phyloP scores from a whole-genome alignment of 2,797 vertebrate genomes.

The Galago senegalensis region DNA sequence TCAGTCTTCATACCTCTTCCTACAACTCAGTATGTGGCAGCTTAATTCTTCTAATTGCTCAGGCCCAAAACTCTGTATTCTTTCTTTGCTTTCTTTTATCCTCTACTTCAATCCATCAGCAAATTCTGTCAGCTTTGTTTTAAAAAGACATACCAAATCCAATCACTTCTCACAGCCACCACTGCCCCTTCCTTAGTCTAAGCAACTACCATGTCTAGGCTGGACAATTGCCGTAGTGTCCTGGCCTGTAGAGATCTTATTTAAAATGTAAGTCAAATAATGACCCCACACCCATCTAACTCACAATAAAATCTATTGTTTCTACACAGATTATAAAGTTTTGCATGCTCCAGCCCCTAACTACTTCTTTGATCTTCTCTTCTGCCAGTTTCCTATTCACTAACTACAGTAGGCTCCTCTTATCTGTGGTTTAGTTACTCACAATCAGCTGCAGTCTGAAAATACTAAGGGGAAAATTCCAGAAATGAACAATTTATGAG shows the following conservation, averaged over 20 bases:
- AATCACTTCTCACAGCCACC: neutral
- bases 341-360: neutral
- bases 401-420: neutral
- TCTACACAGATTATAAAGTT: neutral
- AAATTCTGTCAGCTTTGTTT: neutral
- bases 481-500: neutral
- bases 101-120: neutral
- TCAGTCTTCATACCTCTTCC: neutral
- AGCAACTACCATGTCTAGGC: neutral
- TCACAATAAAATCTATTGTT: slow-evolving; percentile 38
- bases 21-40: neutral
- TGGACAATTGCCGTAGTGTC: neutral
- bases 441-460: neutral
- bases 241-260: neutral
- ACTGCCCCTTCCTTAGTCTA: neutral
- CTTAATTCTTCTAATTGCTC: neutral
- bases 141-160: neutral
- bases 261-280: neutral
- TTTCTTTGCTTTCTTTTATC: neutral
- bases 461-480: neutral
- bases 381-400: neutral
- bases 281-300: neutral
- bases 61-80: neutral
- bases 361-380: neutral
- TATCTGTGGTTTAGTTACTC: neutral